Evolutionary conservation across 53 echinoderm and acorn worm species (phyloP).

Genomic region (Holothuria scabra): DNA sequence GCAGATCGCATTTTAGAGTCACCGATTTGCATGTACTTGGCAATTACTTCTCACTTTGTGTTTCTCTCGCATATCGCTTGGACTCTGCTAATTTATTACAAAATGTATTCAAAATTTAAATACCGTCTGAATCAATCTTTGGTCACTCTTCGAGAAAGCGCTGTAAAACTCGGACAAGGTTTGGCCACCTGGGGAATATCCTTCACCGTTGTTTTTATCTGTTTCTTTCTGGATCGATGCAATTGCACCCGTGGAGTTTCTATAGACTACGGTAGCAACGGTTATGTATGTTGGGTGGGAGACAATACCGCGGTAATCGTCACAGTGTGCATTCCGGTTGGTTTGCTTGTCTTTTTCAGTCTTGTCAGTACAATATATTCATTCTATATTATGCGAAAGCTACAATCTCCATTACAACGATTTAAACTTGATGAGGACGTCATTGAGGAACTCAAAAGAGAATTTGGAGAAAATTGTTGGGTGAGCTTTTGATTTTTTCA

Average conservation of each 20-base stretch:
- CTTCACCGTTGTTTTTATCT: background rate
- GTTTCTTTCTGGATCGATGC: background rate
- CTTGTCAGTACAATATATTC: background rate
- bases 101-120: background rate
- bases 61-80: background rate
- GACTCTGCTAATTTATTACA: background rate
- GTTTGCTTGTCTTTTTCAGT: background rate
- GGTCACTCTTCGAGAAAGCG: background rate
- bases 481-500: background rate
- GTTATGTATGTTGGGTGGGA: background rate
- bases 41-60: background rate
- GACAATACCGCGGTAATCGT: background rate
- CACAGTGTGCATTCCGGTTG: background rate
- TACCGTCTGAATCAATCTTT: background rate
- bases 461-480: background rate
- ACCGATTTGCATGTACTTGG: background rate
- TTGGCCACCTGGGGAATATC: slow-evolving; percentile 1
- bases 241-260: background rate
- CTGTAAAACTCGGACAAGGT: background rate
- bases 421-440: background rate
- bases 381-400: background rate
- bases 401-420: background rate
- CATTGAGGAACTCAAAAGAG: background rate
- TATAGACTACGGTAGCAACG: background rate
- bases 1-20: background rate